These are phyloP conservation scores for Netelia fuscicornis DNA, from an alignment of 2,888 invertebrate genomes.

Conservation along the genomic window DNA sequence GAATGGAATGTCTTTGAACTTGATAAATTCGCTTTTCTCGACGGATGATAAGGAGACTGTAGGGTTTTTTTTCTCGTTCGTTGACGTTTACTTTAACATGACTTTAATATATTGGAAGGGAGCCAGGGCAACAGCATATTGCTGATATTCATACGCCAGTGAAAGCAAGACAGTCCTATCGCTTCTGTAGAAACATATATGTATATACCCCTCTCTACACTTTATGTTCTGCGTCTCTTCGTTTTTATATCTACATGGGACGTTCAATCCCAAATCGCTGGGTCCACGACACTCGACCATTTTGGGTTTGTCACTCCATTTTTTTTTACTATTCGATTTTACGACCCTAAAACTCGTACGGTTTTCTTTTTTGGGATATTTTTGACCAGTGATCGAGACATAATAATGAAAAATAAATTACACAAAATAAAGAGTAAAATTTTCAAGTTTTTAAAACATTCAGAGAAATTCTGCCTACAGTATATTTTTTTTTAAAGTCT, in stretches of 20 bases:
- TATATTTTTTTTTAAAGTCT: too few species aligned
- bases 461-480: too few species aligned
- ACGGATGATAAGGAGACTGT: constrained; percentile 5
- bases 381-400: too few species aligned
- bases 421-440: too few species aligned
- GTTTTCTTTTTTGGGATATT: too few species aligned
- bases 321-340: too few species aligned
- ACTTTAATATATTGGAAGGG: constrained; percentile 62
- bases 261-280: not conserved
- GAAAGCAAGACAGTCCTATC: constrained; percentile 66
- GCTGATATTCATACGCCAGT: constrained; percentile 63
- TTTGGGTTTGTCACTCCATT: too few species aligned
- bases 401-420: too few species aligned
- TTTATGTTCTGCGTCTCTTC: constrained; percentile 28
- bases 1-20: not conserved
- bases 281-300: too few species aligned
- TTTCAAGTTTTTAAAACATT: too few species aligned
- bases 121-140: constrained; percentile 54
- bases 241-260: constrained; percentile 8
- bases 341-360: too few species aligned
- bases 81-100: constrained; percentile 59
- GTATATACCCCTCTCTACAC: constrained; percentile 10
- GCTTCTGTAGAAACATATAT: constrained; percentile 58
- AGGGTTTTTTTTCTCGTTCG: constrained; percentile 9
- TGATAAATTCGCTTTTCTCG: constrained; percentile 6